These are phyloP conservation scores for Zele albiditarsus DNA, from an alignment of 2,888 invertebrate species.

Conservation along the genomic window DNA sequence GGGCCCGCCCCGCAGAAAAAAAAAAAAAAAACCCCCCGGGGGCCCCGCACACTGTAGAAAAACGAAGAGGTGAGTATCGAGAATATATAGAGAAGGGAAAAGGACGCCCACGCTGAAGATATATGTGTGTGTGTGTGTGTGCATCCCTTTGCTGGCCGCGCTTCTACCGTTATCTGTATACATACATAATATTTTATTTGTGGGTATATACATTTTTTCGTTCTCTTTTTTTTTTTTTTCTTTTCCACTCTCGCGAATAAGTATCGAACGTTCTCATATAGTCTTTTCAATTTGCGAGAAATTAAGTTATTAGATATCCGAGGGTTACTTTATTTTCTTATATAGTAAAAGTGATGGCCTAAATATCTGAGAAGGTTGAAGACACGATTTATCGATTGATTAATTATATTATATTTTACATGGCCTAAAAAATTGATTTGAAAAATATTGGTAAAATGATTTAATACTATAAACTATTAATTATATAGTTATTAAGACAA, in stretches of 20 bases:
- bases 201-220: neutral
- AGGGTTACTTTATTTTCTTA: neutral
- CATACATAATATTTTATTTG: neutral
- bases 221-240: neutral
- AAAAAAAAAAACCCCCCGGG: constrained; percentile 62
- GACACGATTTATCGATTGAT: no score
- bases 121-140: constrained; percentile 1
- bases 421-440: no score
- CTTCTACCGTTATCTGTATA: constrained; percentile 14
- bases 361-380: no score
- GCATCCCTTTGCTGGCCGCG: neutral
- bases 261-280: neutral
- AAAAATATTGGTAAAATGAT: no score
- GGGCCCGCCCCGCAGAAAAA: constrained; percentile 65
- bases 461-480: no score
- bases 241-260: neutral
- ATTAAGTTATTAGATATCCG: constrained; percentile 1
- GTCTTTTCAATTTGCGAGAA: neutral
- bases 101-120: constrained; percentile 23
- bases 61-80: constrained; percentile 20
- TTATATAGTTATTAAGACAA: no score
- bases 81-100: neutral
- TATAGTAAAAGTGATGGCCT: no score
- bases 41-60: constrained; percentile 46
- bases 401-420: no score